Conservation (phyloP, 2,888 invertebrate species). For the Meganola albula region DNA sequence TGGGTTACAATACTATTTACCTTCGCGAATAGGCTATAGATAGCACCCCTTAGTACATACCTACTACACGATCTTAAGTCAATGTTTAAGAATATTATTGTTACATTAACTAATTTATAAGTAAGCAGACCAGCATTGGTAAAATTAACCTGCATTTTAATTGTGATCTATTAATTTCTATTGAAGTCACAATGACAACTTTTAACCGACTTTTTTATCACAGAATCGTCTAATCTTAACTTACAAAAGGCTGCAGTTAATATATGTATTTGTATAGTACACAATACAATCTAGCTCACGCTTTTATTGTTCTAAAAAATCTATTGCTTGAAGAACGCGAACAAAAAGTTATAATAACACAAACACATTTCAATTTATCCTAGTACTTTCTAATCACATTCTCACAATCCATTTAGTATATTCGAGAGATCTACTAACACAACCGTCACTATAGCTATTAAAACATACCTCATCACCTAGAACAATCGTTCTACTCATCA, state of each 20-base stretch:
- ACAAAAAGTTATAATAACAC: conserved; percentile 2
- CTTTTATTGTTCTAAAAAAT: conserved; percentile 3
- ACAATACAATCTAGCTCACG: conserved; percentile 2
- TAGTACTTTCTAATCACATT: conserved; percentile 6
- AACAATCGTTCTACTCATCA: no score
- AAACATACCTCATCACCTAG: no score
- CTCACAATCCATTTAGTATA: conserved; percentile 31
- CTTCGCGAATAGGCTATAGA: no score
- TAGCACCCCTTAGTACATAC: no score
- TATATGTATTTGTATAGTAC: conserved; percentile 2
- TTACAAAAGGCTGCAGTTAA: conserved; percentile 1
- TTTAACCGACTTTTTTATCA: conserved; percentile 46
- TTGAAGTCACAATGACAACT: conserved; percentile 9
- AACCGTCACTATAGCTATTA: conserved; percentile 38
- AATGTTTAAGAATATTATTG: no score
- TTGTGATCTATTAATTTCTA: conserved; percentile 14
- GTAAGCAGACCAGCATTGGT: conserved; percentile 26
- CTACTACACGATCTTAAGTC: no score
- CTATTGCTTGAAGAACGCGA: neutral
- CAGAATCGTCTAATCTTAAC: conserved; percentile 39
- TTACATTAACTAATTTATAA: no score
- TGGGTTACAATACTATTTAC: no score
- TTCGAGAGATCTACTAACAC: conserved; percentile 52
- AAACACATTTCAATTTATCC: no score
- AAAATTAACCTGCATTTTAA: conserved; percentile 8